phyloP scores from a whole-genome alignment of 2,113 vertebrate genomes.

The rabbit (Oryctolagus cuniculus) region DNA sequence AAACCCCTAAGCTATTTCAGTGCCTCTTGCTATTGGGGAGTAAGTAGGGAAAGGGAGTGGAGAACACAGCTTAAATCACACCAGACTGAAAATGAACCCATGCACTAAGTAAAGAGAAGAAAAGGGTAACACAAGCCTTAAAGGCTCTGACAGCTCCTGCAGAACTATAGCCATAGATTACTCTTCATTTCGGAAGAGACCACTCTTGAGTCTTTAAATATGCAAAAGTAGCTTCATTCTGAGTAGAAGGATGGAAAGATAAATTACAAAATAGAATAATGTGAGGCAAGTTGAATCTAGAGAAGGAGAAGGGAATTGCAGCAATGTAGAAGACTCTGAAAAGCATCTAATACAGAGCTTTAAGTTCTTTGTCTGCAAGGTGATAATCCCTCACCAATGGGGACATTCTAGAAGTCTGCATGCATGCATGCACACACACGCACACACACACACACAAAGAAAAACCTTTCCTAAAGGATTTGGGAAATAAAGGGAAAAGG shows the following conservation, averaged over 20 bases:
- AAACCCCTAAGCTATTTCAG: background rate
- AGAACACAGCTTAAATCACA: conserved; percentile 6
- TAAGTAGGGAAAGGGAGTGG: background rate
- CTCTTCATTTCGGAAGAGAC: background rate
- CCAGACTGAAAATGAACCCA: background rate
- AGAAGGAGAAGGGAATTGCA: background rate
- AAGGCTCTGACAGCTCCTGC: background rate
- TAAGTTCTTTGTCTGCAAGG: background rate
- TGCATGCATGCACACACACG: background rate
- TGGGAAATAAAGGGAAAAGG: background rate
- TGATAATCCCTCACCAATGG: background rate
- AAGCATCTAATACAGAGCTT: background rate
- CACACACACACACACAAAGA: background rate
- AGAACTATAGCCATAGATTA: background rate
- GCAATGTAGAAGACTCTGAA: background rate
- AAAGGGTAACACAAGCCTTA: background rate
- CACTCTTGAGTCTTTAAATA: background rate
- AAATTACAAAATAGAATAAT: background rate
- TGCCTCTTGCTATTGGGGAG: background rate
- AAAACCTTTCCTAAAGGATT: background rate
- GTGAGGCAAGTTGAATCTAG: background rate
- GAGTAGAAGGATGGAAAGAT: background rate
- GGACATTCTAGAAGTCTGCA: background rate
- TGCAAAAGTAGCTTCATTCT: background rate
- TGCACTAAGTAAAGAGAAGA: background rate